Evolutionary conservation across 1,140 invertebrate species (phyloP), one percentile per base, ranked within the genome.

Genomic region (Brachionus koreanus): DNA sequence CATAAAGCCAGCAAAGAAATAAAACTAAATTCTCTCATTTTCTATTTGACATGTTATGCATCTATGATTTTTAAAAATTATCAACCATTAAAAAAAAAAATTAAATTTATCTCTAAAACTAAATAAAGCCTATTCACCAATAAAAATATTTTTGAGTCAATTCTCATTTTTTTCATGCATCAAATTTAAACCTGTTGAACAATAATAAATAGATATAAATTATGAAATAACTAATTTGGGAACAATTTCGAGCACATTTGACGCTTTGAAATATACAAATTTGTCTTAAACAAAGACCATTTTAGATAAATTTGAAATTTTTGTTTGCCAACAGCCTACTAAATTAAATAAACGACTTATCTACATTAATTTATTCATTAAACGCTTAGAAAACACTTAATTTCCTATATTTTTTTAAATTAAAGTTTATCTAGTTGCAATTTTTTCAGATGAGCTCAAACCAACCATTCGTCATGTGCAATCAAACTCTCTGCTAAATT

Each of bases 21-120:
- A 33, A 72, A 72, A 42, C 5, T 6, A 72, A 16, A 72, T 72
- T 72, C n/a, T 65, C 12, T 65, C 29, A 37, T 13, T 37, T 39
- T 35, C 19, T 43, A 46, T 74, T 74, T 46, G 69, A 42, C 33
- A 74, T 74, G 69, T 74, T 74, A 74, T 39, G 69, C 69, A 74
- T 74, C 69, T 39, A 46, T 74, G 39, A 74, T 46, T 74, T 74
- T 25, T 12, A 39, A n/a, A 57, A 57, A 19, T 23, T 74, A 46
- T 49, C 35, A 69, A 39, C 65, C 65, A 69, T 69, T 69, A 12
- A 69, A 37, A 69, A 57, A 16, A n/a, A 33, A 35, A 19, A 35
- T 37, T 39, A 69, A 43, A 57, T 57, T 57, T 57, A 6, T 19
- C 9, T 57, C 13, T 49, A 1, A 49, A 49, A 49, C 29, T 42